phyloP scores from a whole-genome alignment of 1,140 invertebrate species.

The Drosophila sucinea region DNA sequence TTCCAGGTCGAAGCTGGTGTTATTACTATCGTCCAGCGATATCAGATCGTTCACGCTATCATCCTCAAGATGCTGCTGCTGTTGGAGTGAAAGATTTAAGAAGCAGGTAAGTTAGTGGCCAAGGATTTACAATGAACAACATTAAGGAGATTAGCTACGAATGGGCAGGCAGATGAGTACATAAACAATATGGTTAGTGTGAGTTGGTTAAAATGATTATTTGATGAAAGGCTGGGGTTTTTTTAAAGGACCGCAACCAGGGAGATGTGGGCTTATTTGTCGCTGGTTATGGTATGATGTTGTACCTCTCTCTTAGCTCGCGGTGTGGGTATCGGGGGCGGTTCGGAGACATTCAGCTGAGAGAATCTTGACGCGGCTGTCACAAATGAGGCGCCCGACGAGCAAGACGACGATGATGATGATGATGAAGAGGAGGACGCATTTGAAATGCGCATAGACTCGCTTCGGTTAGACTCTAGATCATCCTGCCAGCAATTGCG shows the following conservation, averaged over 20 bases:
- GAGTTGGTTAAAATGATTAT: conserved; percentile 24
- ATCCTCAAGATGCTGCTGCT: conserved; percentile 56
- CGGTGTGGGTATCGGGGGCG: conserved; percentile 70
- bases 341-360: conserved; percentile 65
- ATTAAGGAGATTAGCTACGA: conserved; percentile 23
- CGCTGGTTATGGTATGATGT: conserved; percentile 40
- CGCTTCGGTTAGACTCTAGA: conserved; percentile 25
- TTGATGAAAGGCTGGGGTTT: neutral
- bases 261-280: conserved; percentile 42
- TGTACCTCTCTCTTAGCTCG: conserved; percentile 81
- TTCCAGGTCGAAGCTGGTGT: conserved; percentile 80
- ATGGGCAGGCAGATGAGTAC: conserved; percentile 1
- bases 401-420: conserved; percentile 58
- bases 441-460: conserved; percentile 62
- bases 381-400: conserved; percentile 75
- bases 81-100: conserved; percentile 17
- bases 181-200: conserved; percentile 47
- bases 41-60: conserved; percentile 82
- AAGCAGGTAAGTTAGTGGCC: conserved; percentile 30
- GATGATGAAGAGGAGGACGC: conserved; percentile 49
- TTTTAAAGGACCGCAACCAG: conserved; percentile 57
- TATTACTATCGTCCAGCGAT: conserved; percentile 82
- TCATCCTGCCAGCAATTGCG: conserved; percentile 76
- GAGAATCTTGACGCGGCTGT: conserved; percentile 76
- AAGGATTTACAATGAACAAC: neutral